These are phyloP conservation scores for Dicrurus megarhynchus DNA, from an alignment of 2,113 vertebrate genomes.

Conservation along the genomic window DNA sequence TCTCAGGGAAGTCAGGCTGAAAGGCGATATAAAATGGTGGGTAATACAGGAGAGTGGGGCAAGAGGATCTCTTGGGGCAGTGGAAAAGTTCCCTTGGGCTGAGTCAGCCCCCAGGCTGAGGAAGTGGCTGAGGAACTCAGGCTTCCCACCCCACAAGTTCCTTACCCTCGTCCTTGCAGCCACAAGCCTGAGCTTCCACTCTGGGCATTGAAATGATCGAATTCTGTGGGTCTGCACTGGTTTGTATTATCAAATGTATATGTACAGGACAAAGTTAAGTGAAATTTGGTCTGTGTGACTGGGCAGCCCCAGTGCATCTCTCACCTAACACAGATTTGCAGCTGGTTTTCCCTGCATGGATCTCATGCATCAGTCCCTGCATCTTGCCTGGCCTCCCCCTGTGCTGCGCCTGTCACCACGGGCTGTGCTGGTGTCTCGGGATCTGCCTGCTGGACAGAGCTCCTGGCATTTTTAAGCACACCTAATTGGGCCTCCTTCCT, in stretches of 20 bases:
- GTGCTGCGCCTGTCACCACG: rapidly evolving
- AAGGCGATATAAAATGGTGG: neutral
- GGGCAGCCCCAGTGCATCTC: neutral
- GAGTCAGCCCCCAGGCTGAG: neutral
- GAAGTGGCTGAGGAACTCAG: neutral
- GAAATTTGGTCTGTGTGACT: neutral
- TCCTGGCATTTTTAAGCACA: neutral
- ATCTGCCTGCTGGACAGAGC: neutral
- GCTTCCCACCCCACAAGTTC: neutral
- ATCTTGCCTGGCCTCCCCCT: neutral
- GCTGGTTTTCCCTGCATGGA: rapidly evolving
- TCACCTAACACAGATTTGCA: rapidly evolving
- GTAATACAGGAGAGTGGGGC: neutral
- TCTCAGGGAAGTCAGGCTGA: neutral
- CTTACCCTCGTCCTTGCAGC: neutral
- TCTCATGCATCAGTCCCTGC: neutral
- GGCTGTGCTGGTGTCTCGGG: rapidly evolving
- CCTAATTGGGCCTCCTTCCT: neutral
- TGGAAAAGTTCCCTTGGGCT: neutral
- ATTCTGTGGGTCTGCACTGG: neutral
- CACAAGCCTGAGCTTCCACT: neutral
- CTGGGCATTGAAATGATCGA: rapidly evolving
- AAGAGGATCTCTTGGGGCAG: too few relatives aligned
- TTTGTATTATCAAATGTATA: neutral
- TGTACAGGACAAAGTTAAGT: rapidly evolving